Conservation (phyloP, 2,888 invertebrate genomes). For the Harpagoxenus sublaevis region DNA sequence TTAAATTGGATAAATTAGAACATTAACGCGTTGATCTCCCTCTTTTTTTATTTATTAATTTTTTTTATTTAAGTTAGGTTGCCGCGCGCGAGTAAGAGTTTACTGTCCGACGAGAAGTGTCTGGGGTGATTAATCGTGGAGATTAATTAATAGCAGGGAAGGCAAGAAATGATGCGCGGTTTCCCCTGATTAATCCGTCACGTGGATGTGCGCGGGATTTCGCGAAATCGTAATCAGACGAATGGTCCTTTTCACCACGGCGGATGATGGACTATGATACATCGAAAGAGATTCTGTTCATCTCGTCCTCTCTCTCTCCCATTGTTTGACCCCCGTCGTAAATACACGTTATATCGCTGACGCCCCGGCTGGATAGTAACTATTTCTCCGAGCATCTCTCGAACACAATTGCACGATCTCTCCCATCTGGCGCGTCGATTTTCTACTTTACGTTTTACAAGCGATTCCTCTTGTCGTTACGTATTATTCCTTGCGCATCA, state of each 20-base stretch:
- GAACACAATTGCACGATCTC: conserved; percentile 45
- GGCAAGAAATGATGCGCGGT: conserved; percentile 70
- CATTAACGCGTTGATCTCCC: conserved; percentile 8
- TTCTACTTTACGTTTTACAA: conserved; percentile 34
- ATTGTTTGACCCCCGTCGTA: conserved; percentile 47
- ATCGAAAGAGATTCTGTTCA: conserved; percentile 52
- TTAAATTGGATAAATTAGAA: conserved; percentile 12
- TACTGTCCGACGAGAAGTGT: conserved; percentile 66
- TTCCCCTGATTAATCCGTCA: conserved; percentile 72
- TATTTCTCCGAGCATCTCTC: conserved; percentile 37
- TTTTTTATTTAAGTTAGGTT: not conserved
- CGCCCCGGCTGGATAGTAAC: conserved; percentile 33
- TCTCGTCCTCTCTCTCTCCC: conserved; percentile 41
- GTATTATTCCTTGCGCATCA: not conserved
- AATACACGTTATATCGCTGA: conserved; percentile 47
- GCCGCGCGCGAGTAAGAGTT: conserved; percentile 59
- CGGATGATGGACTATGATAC: conserved; percentile 63
- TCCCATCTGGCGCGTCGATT: conserved; percentile 37
- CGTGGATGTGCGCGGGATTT: conserved; percentile 60
- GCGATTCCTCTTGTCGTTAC: not conserved
- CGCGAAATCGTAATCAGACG: conserved; percentile 74
- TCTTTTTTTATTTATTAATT: not conserved
- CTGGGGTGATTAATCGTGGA: conserved; percentile 70
- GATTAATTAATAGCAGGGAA: conserved; percentile 73
- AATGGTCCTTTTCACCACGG: conserved; percentile 70